Evolutionary conservation across 2,888 invertebrate genomes (phyloP).

Genomic region (Prosopocoilus inquinatus): DNA sequence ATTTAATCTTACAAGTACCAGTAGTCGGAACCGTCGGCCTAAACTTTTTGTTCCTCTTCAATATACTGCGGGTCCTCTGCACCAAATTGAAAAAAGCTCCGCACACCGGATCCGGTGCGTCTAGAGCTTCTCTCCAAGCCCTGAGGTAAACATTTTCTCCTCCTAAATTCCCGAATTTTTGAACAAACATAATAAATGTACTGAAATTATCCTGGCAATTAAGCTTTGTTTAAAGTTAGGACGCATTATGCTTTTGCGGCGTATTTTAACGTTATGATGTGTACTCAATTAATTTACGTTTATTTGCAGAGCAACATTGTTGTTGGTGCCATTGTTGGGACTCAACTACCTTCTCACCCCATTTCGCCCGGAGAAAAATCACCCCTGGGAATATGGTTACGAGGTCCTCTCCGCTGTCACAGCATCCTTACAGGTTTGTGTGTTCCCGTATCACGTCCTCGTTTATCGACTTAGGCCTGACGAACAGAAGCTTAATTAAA

Average conservation of each 20-base stretch:
- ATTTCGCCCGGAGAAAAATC: conserved; percentile 69
- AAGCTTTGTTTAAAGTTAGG: not conserved
- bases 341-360: conserved; percentile 88
- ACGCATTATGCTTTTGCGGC: not conserved
- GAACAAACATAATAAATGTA: not conserved
- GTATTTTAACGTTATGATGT: not conserved
- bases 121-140: conserved; percentile 72
- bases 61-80: conserved; percentile 84
- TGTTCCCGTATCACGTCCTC: not conserved
- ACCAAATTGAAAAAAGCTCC: conserved; percentile 77
- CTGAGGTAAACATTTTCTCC: conserved; percentile 56
- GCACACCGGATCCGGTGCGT: conserved; percentile 59
- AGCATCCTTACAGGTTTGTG: conserved; percentile 79
- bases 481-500: too few relatives aligned
- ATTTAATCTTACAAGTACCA: conserved; percentile 72
- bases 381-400: conserved; percentile 75
- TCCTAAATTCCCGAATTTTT: too few relatives aligned
- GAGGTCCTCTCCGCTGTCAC: conserved; percentile 83
- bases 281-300: not conserved
- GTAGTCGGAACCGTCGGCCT: conserved; percentile 78
- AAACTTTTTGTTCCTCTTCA: conserved; percentile 82
- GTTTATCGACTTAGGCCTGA: too few relatives aligned
- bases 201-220: not conserved
- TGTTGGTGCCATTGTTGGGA: conserved; percentile 87
- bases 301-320: conserved; percentile 71